Base-by-base conservation (phyloP, 2,888 invertebrate species). In the Nomada flava region DNA sequence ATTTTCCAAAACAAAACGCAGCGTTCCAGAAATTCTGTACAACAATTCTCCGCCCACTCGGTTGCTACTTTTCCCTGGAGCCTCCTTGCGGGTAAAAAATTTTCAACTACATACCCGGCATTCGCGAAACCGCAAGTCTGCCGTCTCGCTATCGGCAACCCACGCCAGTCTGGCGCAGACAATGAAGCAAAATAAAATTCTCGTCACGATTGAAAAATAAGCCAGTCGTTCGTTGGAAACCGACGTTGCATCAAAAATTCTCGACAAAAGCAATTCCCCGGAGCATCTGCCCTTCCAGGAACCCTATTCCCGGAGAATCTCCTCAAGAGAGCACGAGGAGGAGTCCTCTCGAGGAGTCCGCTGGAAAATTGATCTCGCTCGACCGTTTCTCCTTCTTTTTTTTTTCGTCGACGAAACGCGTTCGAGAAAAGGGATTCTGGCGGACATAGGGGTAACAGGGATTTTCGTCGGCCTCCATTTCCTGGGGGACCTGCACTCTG, bases 401-500 rank as follows among this genome's bases (percentile, higher is more conserved):
- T 52, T 57, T 57, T 23, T 69, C 42, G 29, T 59, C 47, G 50
- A 50, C 44, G 47, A 23, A 36, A 69, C n/a, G n/a, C 47, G 64
- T 74, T 79, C 73, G 68, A 57, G 68, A 72, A 86, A 83, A 78
- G 79, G 81, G 76, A 87, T 83, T 80, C 79, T 57, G 53, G 79
- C 69, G 71, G 82, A 64, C 79, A 67, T 7, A 55, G 57, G 18
- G 18, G 57, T 47, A 60, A 64, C 55, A 70, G 76, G 73, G 88
- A 88, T 85, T 88, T 79, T 80, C 83, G 76, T 80, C 73, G 79
- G 55, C 70, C 74, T 75, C 57, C 76, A 70, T 88, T 88, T 88
- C 88, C 88, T 83, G 79, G 69, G 88, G 87, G 88, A 83, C 87
- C 88, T 88, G 88, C 85, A 88, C 82, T 88, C 84, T 85, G 88